Evolutionary conservation across 2,113 vertebrate genomes (phyloP), one percentile per base, ranked within the genome.

Genomic region (Suncus etruscus): DNA sequence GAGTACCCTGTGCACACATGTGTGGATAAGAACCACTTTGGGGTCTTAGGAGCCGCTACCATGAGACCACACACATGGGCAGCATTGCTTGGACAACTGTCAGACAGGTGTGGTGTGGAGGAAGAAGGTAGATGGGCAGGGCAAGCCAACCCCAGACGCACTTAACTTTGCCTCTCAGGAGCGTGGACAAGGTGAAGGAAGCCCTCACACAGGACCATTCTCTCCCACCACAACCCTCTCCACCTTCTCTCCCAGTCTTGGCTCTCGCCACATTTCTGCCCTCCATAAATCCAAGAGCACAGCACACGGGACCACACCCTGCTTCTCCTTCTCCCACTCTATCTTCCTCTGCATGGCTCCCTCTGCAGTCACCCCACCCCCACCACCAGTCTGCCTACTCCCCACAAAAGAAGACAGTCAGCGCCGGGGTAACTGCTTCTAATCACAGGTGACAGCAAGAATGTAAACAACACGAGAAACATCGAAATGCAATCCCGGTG

Each of bases 401-500:
- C n/a, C 80, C 91, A 91, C 83, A 90, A 91, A 82, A 94, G 90
- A 90, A 93, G 3, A 25, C 48, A 74, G 90, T 69, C 90, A 63
- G 72, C 0, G 1, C 85, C 85, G 29, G 76, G 92, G 83, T 83
- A 96, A 91, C 93, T 94, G 90, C 90, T 90, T 94, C 95, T 94
- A 90, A 95, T 96, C 90, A 90, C 92, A 95, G 95, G 93, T 86
- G 95, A 95, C 88, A 94, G 93, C 63, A 54, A 94, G 90, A 95
- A 94, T 91, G 94, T 94, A 95, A 95, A 94, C 94, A 96, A 86
- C 63, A 66, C 77, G n/a, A 83, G 81, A 94, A 78, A 95, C 93
- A 93, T 74, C 92, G 58, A 86, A 91, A 93, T 65, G 87, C 74
- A 87, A 87, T 83, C 83, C 83, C 20, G 82, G 70, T 47, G 70